A percentile compares a stretch with the other conserved stretches of the same genome.
Conservation (phyloP, 2,113 vertebrate genomes). For the Steatornis caripensis region DNA sequence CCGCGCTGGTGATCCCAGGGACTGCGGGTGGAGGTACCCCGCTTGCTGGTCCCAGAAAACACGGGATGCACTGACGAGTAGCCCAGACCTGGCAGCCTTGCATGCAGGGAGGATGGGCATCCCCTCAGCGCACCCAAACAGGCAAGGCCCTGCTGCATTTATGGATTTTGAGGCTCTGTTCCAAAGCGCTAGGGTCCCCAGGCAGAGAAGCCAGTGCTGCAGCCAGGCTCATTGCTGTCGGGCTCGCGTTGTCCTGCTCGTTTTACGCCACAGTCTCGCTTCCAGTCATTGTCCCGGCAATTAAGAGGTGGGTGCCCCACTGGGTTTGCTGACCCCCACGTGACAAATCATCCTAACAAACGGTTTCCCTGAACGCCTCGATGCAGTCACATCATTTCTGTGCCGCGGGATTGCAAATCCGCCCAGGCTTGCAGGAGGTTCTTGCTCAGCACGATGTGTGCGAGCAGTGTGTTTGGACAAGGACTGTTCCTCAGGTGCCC, state of each 20-base stretch:
- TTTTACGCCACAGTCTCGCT: not conserved
- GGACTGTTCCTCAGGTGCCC: not conserved
- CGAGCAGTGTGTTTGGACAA: not conserved
- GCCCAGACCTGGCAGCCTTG: not conserved
- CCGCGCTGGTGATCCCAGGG: not conserved
- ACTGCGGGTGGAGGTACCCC: not conserved
- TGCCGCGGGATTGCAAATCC: rapidly evolving
- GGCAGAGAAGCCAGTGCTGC: not conserved
- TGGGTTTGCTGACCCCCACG: rapidly evolving
- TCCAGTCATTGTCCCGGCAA: not conserved
- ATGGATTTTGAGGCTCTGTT: not conserved
- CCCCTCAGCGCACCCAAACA: not conserved
- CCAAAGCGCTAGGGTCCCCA: not conserved
- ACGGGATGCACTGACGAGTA: not conserved
- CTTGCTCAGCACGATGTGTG: rapidly evolving
- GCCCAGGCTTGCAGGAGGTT: not conserved
- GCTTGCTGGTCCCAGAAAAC: not conserved
- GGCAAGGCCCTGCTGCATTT: not conserved
- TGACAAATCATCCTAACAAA: not conserved
- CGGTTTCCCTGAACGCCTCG: not conserved
- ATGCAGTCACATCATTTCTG: not conserved
- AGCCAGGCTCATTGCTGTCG: not conserved
- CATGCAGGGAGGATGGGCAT: not conserved
- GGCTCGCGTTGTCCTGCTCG: not conserved
- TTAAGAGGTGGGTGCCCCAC: not conserved